Evolutionary conservation across 35 echinoderm and acorn worm genomes (phyloP).

Genomic region (Strongylocentrotus purpuratus): DNA sequence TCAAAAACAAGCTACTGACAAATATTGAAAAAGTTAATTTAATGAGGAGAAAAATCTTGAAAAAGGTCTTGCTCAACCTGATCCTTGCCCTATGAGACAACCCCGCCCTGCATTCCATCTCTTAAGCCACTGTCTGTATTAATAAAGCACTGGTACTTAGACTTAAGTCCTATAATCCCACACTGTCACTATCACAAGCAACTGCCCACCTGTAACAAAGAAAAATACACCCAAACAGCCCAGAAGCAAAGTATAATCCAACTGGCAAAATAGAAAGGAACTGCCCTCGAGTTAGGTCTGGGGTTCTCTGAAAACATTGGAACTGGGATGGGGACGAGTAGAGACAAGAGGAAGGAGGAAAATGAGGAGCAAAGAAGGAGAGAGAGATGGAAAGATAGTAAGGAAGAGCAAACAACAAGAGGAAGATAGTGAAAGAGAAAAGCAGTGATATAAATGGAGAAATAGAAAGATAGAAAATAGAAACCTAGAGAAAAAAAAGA

Average conservation of each 20-base stretch:
- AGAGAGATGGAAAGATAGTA: background rate
- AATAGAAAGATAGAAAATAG: background rate
- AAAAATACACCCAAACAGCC: background rate
- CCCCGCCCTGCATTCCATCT: background rate
- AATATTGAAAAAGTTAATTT: background rate
- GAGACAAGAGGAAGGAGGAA: background rate
- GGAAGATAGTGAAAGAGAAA: too few relatives aligned
- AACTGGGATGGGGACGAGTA: background rate
- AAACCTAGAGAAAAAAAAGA: background rate
- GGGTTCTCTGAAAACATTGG: background rate
- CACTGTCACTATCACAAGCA: background rate
- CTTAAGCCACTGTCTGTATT: conserved; percentile 1
- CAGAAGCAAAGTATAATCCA: conserved; percentile 5
- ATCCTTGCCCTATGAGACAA: background rate
- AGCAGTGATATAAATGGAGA: too few relatives aligned
- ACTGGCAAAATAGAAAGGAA: background rate
- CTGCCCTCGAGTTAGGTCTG: background rate
- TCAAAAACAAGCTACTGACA: background rate
- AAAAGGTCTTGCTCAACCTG: background rate
- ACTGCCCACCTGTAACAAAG: conserved; percentile 15
- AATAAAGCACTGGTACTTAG: background rate
- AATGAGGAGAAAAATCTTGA: background rate
- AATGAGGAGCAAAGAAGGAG: background rate
- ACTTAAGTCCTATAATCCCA: background rate
- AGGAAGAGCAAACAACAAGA: background rate